Evolutionary conservation across 2,797 vertebrate genomes (phyloP).

Genomic region (Alca torda): DNA sequence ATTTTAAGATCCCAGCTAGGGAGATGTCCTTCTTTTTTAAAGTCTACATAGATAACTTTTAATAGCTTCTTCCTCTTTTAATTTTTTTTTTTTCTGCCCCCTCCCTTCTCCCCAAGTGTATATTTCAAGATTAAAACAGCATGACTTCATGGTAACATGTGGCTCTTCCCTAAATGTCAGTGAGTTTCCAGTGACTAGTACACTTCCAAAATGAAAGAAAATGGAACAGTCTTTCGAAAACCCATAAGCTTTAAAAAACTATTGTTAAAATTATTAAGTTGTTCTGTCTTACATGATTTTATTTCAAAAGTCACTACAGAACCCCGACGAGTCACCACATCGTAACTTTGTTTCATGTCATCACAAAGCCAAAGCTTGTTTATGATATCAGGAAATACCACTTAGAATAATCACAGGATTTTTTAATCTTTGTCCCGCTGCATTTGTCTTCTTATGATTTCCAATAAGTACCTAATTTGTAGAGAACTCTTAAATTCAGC

Average conservation of each 20-base stretch:
- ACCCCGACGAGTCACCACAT: neutral
- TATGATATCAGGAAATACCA: neutral
- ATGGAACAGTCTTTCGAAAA: neutral
- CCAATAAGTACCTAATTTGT: neutral
- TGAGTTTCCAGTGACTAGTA: neutral
- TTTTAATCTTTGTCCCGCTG: neutral
- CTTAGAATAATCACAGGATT: neutral
- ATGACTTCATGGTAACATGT: neutral
- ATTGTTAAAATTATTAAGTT: neutral
- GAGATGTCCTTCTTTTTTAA: neutral
- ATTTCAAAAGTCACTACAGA: neutral
- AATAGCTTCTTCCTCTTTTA: neutral
- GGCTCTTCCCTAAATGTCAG: neutral
- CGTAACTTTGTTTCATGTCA: neutral
- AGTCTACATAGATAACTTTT: neutral
- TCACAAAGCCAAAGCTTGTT: neutral
- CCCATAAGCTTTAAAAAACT: neutral
- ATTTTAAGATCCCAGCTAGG: neutral
- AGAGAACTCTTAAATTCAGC: neutral
- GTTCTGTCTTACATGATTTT: neutral
- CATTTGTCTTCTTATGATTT: neutral
- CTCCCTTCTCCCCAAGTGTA: neutral
- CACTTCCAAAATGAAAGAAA: neutral
- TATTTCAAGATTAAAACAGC: neutral
- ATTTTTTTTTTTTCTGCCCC: neutral